Base-by-base conservation (phyloP, 2,797 vertebrate species). In the Acomys russatus region DNA sequence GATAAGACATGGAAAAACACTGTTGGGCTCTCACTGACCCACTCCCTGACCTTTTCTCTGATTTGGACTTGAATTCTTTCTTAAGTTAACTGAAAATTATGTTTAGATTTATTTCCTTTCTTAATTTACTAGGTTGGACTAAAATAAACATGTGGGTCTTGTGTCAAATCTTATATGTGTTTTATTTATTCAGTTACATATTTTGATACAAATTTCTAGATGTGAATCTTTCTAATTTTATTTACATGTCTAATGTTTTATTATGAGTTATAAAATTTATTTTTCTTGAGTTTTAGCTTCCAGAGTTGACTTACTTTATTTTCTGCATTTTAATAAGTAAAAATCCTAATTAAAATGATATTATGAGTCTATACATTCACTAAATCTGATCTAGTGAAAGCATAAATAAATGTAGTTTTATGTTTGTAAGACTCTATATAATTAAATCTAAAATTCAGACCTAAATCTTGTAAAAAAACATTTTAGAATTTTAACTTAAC, bases 301-400 rank as follows among this genome's bases (percentile, higher is more conserved):
- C 61, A 77, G 44, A 87, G 68, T 56, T 70, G 28, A 71, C 44
- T 25, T 70, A 28, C 25, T 96, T 93, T 82, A 77, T 96, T 85
- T 85, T 80, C 9, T 64, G 8, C 86, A 33, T 80, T 93, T 94
- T 35, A 86, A 9, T 44, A 61, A 56, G 14, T 10, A 92, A 28
- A 77, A 35, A 9, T 17, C 6, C 8, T 76, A 17, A 59, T 59
- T 44, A 44, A 44, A 44, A 44, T 44, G 44, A 44, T 44, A 44
- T 44, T 76, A 59, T 35, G 28, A 59, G 33, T 85, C 96, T 59
- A 84, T 59, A 23, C 10, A 61, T 92, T 76, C 5, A 76, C 30
- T 74, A 51, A 71, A 68, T 85, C 28, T 88, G 20, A 88, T 84
- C 64, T 88, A 7, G 30, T 88, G 1, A 54, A 71, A 11, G 10